Percentiles rank a stretch among this genome's conserved stretches.
These are phyloP conservation scores for Macroglossus sobrinus DNA, from an alignment of 2,113 vertebrate species.

Conservation along the genomic window DNA sequence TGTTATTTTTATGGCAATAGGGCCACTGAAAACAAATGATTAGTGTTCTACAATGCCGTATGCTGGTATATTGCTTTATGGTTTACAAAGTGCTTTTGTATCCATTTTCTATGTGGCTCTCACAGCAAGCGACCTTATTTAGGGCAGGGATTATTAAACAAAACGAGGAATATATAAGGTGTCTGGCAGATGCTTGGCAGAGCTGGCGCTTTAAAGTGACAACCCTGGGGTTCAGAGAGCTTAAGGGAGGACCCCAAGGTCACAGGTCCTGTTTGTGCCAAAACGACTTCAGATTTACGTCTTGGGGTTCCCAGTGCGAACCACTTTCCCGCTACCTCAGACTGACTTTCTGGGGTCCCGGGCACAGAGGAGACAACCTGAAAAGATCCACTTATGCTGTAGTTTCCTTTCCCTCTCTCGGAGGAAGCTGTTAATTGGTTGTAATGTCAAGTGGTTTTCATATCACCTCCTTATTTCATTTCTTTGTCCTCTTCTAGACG, in stretches of 20 bases:
- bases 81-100: not conserved
- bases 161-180: not conserved
- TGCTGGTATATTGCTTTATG: not conserved
- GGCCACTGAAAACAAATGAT: not conserved
- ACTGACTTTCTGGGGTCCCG: not conserved
- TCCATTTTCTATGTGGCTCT: not conserved
- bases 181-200: not conserved
- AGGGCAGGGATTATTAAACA: not conserved
- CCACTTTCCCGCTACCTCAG: not conserved
- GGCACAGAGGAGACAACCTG: not conserved
- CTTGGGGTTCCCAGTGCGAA: not conserved
- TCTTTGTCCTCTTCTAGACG: not conserved
- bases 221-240: not conserved
- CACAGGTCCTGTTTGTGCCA: not conserved
- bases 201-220: not conserved
- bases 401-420: not conserved
- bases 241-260: not conserved
- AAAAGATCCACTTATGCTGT: not conserved
- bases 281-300: not conserved
- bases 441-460: constrained; percentile 22
- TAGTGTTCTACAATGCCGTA: not conserved
- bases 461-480: constrained; percentile 41
- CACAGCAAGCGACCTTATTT: not conserved
- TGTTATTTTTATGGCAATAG: not conserved
- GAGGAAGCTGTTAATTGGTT: not conserved